phyloP scores from a whole-genome alignment of 2,797 vertebrate genomes.

The Echeneis naucrates region DNA sequence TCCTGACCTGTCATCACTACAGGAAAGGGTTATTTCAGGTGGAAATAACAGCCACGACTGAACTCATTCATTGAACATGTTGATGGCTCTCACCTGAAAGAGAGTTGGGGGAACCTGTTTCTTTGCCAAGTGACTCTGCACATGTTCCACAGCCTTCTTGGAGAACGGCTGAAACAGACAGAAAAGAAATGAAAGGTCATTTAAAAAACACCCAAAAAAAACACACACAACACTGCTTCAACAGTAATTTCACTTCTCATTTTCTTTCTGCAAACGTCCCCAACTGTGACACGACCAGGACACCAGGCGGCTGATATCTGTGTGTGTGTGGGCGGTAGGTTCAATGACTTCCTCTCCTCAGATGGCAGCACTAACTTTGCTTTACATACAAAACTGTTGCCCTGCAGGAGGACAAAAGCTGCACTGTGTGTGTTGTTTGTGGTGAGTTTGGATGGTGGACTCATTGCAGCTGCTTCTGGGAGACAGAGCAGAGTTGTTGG shows the following conservation, averaged over 20 bases:
- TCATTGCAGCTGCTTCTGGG: not conserved
- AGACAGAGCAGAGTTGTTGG: not conserved
- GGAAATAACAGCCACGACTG: not conserved
- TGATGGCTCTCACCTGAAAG: constrained; percentile 89
- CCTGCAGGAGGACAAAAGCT: constrained; percentile 16
- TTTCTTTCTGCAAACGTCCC: constrained; percentile 13
- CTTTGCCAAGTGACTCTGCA: constrained; percentile 93
- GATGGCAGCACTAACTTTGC: constrained; percentile 12
- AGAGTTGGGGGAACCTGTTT: constrained; percentile 93
- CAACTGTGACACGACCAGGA: not conserved
- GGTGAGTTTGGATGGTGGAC: not conserved
- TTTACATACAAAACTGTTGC: constrained; percentile 1
- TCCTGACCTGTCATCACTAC: not conserved
- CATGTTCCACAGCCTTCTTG: constrained; percentile 94
- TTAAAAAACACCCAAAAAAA: too few species aligned
- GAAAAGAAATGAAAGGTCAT: constrained; percentile 13
- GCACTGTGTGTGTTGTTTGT: constrained; percentile 8
- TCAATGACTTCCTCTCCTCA: constrained; percentile 45
- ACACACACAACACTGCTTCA: constrained; percentile 44
- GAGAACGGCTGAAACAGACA: constrained; percentile 89
- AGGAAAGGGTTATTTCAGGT: too few species aligned
- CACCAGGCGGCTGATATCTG: not conserved
- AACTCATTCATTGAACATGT: not conserved
- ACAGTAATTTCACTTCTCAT: constrained; percentile 48
- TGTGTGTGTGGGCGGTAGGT: constrained; percentile 14